These are phyloP conservation scores for Vanacampus margaritifer DNA, from an alignment of 2,113 vertebrate genomes.

Conservation along the genomic window DNA sequence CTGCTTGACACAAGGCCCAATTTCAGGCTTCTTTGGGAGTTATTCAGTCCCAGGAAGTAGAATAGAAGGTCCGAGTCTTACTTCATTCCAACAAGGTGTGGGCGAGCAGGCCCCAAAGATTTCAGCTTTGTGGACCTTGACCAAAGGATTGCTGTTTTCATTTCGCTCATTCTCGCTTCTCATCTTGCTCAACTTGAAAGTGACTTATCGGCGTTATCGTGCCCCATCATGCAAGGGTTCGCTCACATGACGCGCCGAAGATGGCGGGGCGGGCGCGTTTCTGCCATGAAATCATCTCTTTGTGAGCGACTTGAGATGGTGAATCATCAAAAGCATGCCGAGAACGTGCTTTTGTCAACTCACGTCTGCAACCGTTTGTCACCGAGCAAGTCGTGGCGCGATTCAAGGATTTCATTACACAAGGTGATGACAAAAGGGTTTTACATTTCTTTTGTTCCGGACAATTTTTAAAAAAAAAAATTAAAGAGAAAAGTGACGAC, in stretches of 20 bases:
- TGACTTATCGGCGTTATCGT: conserved; percentile 39
- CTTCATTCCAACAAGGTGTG: conserved; percentile 19
- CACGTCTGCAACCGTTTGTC: conserved; percentile 23
- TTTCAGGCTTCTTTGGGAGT: conserved; percentile 22
- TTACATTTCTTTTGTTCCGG: too few species aligned
- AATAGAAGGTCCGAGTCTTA: conserved; percentile 29
- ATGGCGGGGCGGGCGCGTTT: conserved; percentile 34
- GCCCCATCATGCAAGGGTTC: conserved; percentile 32
- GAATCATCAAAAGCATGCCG: conserved; percentile 23
- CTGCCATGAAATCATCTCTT: conserved; percentile 33
- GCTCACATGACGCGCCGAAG: conserved; percentile 32
- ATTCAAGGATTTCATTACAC: neutral
- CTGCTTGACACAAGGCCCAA: conserved; percentile 54
- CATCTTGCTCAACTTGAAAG: conserved; percentile 25
- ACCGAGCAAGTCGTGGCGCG: conserved; percentile 22
- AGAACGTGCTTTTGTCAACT: neutral
- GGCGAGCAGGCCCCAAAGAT: neutral
- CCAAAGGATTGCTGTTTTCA: conserved; percentile 10
- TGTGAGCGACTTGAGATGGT: conserved; percentile 31
- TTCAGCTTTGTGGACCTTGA: conserved; percentile 1
- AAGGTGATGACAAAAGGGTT: neutral
- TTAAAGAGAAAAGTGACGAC: too few species aligned
- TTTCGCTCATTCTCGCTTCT: conserved; percentile 15
- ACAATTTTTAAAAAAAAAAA: too few species aligned
- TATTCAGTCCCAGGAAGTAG: conserved; percentile 37